Percentiles rank a stretch among this genome's conserved stretches.
Evolutionary conservation across 2,113 vertebrate species (phyloP).

Genomic region (Lophura nycthemera): DNA sequence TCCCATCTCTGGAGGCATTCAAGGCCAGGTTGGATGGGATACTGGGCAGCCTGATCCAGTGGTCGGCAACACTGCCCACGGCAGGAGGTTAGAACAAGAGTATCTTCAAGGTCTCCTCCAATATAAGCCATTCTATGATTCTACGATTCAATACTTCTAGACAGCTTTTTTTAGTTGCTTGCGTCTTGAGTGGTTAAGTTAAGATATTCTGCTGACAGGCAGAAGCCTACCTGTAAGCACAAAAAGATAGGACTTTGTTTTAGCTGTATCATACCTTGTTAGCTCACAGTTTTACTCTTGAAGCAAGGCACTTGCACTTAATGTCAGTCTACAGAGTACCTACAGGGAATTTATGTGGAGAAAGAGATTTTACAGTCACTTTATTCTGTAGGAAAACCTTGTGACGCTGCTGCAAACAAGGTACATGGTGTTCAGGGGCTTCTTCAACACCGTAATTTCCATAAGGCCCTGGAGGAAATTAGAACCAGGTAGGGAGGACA

Average conservation of each 20-base stretch:
- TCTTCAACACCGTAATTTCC: not conserved
- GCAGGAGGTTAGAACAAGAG: no score
- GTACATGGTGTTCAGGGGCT: not conserved
- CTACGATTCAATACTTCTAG: not conserved
- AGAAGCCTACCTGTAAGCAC: not conserved
- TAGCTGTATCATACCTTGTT: not conserved
- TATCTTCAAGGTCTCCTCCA: no score
- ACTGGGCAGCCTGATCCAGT: no score
- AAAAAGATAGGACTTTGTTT: not conserved
- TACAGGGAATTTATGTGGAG: not conserved
- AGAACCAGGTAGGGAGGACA: not conserved
- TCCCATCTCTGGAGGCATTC: no score
- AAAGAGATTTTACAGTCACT: not conserved
- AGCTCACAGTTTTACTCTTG: not conserved
- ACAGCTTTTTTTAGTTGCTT: not conserved
- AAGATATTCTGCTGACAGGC: not conserved
- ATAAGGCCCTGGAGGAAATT: not conserved
- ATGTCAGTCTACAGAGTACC: not conserved
- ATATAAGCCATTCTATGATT: no score
- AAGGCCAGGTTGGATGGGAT: no score
- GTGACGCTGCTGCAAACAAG: not conserved
- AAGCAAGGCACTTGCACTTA: not conserved
- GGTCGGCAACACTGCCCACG: no score
- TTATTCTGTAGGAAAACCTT: not conserved
- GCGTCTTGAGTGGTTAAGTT: not conserved